Conservation (phyloP, 2,797 vertebrate species). For the Synaphobranchus kaupii region DNA sequence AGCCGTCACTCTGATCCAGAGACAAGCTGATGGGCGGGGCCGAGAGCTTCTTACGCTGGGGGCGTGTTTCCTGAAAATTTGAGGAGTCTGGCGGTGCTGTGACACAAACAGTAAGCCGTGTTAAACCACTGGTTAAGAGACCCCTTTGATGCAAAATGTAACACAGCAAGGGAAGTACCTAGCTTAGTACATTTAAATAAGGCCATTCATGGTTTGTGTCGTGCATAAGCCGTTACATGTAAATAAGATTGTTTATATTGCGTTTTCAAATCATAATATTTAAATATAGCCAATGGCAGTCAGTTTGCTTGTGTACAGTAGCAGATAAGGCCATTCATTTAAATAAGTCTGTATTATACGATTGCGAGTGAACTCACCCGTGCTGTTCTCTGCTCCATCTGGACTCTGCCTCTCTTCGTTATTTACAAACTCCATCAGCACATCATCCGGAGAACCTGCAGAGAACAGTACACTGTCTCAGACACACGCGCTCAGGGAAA, state of each 20-base stretch:
- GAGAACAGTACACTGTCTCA: not conserved
- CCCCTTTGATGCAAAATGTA: not conserved
- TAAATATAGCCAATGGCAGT: not conserved
- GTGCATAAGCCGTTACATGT: not conserved
- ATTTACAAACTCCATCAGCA: slow-evolving; percentile 34
- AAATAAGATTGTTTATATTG: not conserved
- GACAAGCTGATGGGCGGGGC: slow-evolving; percentile 92
- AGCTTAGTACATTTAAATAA: not conserved
- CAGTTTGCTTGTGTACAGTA: not conserved
- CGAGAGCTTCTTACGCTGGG: slow-evolving; percentile 83
- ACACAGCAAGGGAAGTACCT: not conserved
- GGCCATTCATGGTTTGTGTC: not conserved
- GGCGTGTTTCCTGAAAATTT: slow-evolving; percentile 74
- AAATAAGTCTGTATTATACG: not conserved
- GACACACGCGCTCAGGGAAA: not conserved
- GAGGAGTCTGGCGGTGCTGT: slow-evolving; percentile 81
- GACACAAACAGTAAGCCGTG: slow-evolving; percentile 21
- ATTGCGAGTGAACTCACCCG: slow-evolving; percentile 68
- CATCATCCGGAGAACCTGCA: not conserved
- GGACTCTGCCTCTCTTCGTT: slow-evolving; percentile 64
- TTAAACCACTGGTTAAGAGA: not conserved
- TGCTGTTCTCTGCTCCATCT: slow-evolving; percentile 74
- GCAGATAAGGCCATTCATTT: not conserved
- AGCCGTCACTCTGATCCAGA: slow-evolving; percentile 90
- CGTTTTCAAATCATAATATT: not conserved